These are phyloP conservation scores for Spea bombifrons DNA, from an alignment of 2,113 vertebrate genomes.

Conservation along the genomic window DNA sequence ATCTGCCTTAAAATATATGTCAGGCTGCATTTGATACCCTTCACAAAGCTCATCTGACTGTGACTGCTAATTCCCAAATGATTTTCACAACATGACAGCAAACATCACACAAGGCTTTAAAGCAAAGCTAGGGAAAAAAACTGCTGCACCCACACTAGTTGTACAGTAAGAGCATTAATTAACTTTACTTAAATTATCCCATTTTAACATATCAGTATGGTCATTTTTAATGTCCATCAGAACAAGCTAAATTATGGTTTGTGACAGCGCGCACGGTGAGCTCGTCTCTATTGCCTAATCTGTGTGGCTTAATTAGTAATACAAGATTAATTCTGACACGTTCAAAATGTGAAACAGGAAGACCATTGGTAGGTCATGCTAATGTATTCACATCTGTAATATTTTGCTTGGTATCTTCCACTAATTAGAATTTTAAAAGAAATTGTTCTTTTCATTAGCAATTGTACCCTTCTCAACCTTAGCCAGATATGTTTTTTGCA, in stretches of 20 bases:
- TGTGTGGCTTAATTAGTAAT: conserved; percentile 39
- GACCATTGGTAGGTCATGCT: conserved; percentile 31
- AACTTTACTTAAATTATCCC: conserved; percentile 38
- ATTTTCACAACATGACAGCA: conserved; percentile 36
- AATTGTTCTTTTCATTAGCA: conserved; percentile 38
- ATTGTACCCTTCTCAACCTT: conserved; percentile 8
- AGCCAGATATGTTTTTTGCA: background rate
- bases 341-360: conserved; percentile 38
- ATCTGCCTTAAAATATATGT: conserved; percentile 17
- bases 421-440: conserved; percentile 42
- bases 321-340: conserved; percentile 46
- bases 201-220: conserved; percentile 42
- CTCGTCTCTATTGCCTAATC: conserved; percentile 43
- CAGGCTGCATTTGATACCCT: conserved; percentile 29
- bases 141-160: background rate
- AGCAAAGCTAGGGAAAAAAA: background rate
- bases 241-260: conserved; percentile 45
- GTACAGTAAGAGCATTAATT: conserved; percentile 39
- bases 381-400: conserved; percentile 30
- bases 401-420: conserved; percentile 5
- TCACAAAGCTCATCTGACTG: conserved; percentile 33
- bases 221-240: conserved; percentile 47
- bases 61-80: conserved; percentile 29
- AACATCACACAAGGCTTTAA: conserved; percentile 25
- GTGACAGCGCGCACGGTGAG: conserved; percentile 36